phyloP scores from a whole-genome alignment of 2,888 invertebrate species.

The Rapana venosa region DNA sequence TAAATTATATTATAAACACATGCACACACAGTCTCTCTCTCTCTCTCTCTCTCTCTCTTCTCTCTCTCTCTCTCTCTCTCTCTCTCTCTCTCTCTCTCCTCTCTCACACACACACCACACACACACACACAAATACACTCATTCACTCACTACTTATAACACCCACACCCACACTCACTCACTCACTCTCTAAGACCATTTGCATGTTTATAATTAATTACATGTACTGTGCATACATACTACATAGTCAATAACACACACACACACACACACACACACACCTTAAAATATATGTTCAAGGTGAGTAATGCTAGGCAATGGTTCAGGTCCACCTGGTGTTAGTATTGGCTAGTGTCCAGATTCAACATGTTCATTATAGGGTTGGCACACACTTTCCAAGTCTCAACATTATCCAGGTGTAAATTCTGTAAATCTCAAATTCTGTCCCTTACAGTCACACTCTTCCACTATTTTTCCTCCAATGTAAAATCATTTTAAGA shows the following conservation, averaged over 20 bases:
- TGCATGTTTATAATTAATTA: not conserved
- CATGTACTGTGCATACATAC: too few relatives aligned
- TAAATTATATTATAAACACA: not conserved
- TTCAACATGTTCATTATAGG: not conserved
- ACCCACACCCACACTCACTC: slow-evolving; percentile 2
- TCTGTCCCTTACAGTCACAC: not conserved
- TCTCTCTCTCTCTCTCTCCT: not conserved
- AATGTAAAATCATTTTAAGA: not conserved
- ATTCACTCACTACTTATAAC: not conserved
- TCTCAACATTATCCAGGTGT: not conserved
- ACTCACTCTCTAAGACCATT: not conserved
- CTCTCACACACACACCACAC: not conserved
- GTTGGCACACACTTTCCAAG: slow-evolving; percentile 5
- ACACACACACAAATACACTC: slow-evolving; percentile 2
- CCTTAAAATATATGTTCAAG: not conserved
- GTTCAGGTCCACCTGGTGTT: slow-evolving; percentile 1
- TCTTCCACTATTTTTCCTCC: not conserved
- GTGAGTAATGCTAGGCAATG: not conserved
- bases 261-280: slow-evolving; percentile 15
- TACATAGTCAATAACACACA: too few relatives aligned
- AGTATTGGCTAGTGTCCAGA: slow-evolving; percentile 16
- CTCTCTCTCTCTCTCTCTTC: not conserved
- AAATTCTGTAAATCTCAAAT: not conserved
- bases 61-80: not conserved
- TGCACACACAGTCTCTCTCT: not conserved